phyloP scores from a whole-genome alignment of 1,140 invertebrate genomes.

The Elysia chlorotica region DNA sequence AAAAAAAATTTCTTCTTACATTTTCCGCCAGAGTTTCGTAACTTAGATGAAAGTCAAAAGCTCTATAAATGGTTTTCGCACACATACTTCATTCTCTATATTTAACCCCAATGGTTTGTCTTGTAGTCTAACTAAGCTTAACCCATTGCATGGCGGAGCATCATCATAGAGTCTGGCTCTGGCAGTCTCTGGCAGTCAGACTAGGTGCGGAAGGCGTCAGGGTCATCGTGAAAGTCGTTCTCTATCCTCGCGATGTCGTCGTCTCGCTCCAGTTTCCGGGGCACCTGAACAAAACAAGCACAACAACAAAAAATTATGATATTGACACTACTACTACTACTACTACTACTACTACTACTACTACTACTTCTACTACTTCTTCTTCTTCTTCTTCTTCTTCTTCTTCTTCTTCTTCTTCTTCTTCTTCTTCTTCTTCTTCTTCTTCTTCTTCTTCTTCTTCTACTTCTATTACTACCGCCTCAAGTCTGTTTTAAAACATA shows the following conservation, averaged over 20 bases:
- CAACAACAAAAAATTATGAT: neutral
- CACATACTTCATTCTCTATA: neutral
- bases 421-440: neutral
- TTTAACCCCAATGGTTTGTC: neutral
- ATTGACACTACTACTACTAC: neutral
- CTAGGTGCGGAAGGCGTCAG: neutral
- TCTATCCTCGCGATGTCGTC: conserved; percentile 15
- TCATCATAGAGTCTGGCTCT: neutral
- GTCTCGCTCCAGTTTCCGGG: conserved; percentile 8
- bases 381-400: neutral
- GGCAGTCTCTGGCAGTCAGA: neutral
- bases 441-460: neutral
- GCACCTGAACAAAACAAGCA: neutral
- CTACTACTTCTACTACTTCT: neutral
- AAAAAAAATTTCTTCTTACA: too few species aligned
- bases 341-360: neutral
- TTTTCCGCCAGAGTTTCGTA: neutral
- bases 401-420: neutral
- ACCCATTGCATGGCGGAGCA: neutral
- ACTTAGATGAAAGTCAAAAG: neutral
- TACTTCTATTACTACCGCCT: neutral
- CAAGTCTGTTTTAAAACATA: too few species aligned
- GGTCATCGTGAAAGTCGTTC: conserved; percentile 9
- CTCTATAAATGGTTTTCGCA: neutral
- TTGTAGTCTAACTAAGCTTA: neutral